A percentile compares a stretch with the other conserved stretches of the same genome.
These are phyloP conservation scores for Okapia johnstoni DNA, from an alignment of 2,113 vertebrate genomes.

Conservation along the genomic window DNA sequence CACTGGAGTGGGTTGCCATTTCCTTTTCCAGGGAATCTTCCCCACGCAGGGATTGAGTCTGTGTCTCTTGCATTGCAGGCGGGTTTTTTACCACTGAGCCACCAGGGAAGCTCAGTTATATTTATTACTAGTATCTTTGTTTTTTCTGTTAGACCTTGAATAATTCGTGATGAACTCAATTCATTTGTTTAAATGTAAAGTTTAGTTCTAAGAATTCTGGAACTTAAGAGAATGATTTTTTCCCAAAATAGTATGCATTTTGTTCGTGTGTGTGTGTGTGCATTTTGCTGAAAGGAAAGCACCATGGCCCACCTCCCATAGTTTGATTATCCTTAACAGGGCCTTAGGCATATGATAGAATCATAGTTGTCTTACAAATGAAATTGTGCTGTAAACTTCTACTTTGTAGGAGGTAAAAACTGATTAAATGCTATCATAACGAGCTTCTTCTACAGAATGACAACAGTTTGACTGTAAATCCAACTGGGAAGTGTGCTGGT, in stretches of 20 bases:
- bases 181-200: conserved; percentile 12
- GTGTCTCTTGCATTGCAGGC: not conserved
- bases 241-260: not conserved
- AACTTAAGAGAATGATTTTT: not conserved
- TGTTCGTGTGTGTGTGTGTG: not conserved
- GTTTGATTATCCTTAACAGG: not conserved
- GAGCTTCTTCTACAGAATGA: not conserved
- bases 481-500: not conserved
- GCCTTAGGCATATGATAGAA: not conserved
- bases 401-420: not conserved
- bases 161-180: not conserved
- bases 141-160: conserved; percentile 1
- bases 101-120: not conserved
- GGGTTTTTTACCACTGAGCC: not conserved
- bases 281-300: not conserved
- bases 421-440: not conserved
- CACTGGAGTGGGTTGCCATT: not conserved
- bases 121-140: not conserved
- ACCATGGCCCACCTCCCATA: not conserved
- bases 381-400: not conserved
- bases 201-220: not conserved
- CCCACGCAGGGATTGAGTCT: not conserved
- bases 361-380: not conserved
- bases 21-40: not conserved
- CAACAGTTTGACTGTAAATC: conserved; percentile 7